Conservation (phyloP, 2,113 vertebrate genomes). For the Tetrax tetrax region DNA sequence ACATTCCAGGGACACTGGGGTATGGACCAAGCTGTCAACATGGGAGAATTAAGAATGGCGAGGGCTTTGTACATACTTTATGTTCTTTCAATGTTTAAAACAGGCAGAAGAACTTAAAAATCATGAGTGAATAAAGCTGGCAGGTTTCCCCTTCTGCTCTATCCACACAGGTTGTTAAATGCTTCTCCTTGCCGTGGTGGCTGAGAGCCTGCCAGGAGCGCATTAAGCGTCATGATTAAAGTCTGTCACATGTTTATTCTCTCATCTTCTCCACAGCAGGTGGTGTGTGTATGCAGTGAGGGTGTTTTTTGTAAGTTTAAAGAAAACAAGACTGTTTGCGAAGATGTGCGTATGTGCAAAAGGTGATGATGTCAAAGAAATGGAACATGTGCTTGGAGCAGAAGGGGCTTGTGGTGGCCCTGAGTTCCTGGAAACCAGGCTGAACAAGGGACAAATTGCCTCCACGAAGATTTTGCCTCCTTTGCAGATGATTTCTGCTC, state of each 20-base stretch:
- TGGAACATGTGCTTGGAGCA: background rate
- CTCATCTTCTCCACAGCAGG: constrained; percentile 47
- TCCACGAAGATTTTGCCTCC: background rate
- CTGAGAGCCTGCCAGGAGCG: constrained; percentile 8
- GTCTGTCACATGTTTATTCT: constrained; percentile 43
- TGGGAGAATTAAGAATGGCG: background rate
- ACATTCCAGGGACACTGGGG: background rate
- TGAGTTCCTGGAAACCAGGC: background rate
- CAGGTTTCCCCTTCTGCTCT: constrained; percentile 19
- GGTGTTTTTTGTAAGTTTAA: background rate
- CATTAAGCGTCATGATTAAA: constrained; percentile 49
- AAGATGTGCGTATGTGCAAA: background rate
- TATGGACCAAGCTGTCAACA: background rate
- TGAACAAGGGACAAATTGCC: background rate
- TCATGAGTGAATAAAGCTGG: background rate
- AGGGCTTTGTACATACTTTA: background rate
- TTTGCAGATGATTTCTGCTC: background rate
- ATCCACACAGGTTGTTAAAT: constrained; percentile 31
- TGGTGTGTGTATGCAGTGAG: background rate
- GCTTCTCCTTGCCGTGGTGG: constrained; percentile 1
- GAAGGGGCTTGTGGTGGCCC: background rate
- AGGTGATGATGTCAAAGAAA: background rate
- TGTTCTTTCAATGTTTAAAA: background rate
- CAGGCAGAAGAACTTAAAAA: background rate
- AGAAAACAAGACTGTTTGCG: background rate